Conservation (phyloP, 2,113 vertebrate species). For the Pseudolaguvia tuberculata region DNA sequence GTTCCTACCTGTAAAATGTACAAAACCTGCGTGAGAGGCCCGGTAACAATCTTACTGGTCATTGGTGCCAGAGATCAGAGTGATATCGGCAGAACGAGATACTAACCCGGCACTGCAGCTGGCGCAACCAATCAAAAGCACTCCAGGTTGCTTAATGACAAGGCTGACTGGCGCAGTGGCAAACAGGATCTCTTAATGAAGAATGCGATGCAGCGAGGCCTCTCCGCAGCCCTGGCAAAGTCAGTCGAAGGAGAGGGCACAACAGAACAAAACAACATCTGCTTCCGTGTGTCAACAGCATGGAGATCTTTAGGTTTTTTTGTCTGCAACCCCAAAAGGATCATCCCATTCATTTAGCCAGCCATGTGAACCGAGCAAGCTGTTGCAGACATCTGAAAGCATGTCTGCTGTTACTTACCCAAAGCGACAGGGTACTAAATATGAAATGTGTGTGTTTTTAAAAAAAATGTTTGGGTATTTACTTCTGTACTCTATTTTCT, state of each 20-base stretch:
- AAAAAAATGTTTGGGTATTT: not conserved
- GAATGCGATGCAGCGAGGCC: not conserved
- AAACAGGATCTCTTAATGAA: conserved; percentile 42
- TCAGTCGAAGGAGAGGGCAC: conserved; percentile 40
- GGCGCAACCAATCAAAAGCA: conserved; percentile 45
- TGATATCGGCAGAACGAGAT: conserved; percentile 41
- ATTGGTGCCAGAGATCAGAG: conserved; percentile 45
- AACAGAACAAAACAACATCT: conserved; percentile 43
- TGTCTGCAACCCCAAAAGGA: conserved; percentile 31
- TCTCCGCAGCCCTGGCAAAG: conserved; percentile 37
- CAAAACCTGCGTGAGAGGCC: conserved; percentile 31
- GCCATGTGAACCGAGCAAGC: conserved; percentile 41
- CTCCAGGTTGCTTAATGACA: conserved; percentile 35
- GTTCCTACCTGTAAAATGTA: conserved; percentile 6
- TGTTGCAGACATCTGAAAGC: conserved; percentile 37
- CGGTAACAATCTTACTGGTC: conserved; percentile 33
- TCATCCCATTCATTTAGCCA: conserved; percentile 42
- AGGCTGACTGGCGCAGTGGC: conserved; percentile 9
- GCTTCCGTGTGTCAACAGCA: conserved; percentile 17
- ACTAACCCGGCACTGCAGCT: conserved; percentile 15
- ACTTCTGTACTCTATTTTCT: conserved; percentile 25
- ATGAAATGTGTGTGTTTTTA: conserved; percentile 14
- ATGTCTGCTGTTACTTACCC: conserved; percentile 30
- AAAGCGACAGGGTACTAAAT: conserved; percentile 25
- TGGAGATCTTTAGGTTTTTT: conserved; percentile 22